Base-by-base conservation (phyloP, 1,140 invertebrate genomes). In the Zaprionus camerounensis region DNA sequence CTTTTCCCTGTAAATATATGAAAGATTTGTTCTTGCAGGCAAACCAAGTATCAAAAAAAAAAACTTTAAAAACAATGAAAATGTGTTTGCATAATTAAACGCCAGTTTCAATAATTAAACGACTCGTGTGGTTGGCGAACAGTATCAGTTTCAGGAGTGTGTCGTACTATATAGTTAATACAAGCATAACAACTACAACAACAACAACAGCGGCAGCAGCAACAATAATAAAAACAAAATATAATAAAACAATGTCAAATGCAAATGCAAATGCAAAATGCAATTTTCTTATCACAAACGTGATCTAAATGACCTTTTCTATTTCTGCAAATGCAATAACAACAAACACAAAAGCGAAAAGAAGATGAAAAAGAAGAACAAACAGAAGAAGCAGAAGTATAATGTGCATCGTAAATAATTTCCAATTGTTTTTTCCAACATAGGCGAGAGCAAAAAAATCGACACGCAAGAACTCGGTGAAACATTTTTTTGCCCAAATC, bases 401-500 rank as follows among this genome's bases (percentile, higher is more conserved):
- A 49, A 49, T 49, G 17, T 49, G 41, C 72, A 85, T 62, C 59
- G 68, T 73, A 84, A 86, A 86, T 84, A 77, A 78, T 76, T 80
- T 79, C 20, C 57, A 72, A 71, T 71, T 46, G 38, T 71, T 17
- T 76, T 66, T 61, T 71, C 31, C 9, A 34, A 34, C 17, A 76
- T 77, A 88, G 84, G 84, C 84, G 74, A 92, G 88, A 92, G 82
- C 69, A 81, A 91, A 87, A 87, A 92, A 92, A 92, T 92, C 91
- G 91, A 92, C 91, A 92, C 91, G 91, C 87, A 92, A 92, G 82
- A 91, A 91, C 86, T 83, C 87, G 91, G 91, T 78, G 83, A 79
- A 91, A 81, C 91, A 91, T 92, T 92, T 92, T 92, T 92, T 92
- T 92, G 84, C 73, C 78, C 83, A 62, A 91, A 91, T 81, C 91